Evolutionary conservation across 2,113 vertebrate species (phyloP).

Genomic region (Anguilla japonica): DNA sequence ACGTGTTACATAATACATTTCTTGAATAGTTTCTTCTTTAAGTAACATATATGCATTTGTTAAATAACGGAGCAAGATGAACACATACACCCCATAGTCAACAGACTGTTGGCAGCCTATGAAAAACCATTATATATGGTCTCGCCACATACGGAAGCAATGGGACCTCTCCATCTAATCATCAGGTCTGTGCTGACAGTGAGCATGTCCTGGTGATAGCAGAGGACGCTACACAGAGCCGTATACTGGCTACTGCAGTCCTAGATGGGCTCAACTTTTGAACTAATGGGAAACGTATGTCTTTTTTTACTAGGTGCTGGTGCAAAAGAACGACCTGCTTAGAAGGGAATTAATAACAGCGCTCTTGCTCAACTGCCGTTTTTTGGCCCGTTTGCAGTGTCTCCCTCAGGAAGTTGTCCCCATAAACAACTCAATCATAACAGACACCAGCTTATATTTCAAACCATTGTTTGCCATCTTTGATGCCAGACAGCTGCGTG

Average conservation of each 20-base stretch:
- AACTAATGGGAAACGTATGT: conserved; percentile 42
- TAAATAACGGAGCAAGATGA: too few species aligned
- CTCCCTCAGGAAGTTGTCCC: background rate
- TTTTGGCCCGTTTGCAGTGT: background rate
- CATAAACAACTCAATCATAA: conserved; percentile 19
- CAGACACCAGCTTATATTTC: conserved; percentile 34
- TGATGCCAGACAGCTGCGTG: conserved; percentile 39
- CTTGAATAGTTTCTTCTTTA: too few species aligned
- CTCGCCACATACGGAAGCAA: background rate
- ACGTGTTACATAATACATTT: too few species aligned
- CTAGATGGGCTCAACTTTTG: conserved; percentile 32
- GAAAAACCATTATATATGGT: background rate
- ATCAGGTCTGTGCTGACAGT: conserved; percentile 1
- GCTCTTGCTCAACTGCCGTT: conserved; percentile 28
- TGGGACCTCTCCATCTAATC: background rate
- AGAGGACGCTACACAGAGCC: background rate
- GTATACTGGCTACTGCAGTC: conserved; percentile 4
- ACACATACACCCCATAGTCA: too few species aligned
- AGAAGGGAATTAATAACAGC: conserved; percentile 25
- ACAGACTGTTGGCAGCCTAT: background rate
- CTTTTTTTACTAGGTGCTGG: conserved; percentile 41
- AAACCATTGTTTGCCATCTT: conserved; percentile 35
- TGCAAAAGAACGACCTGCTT: conserved; percentile 10
- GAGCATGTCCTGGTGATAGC: conserved; percentile 7
- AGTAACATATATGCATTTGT: too few species aligned